These are phyloP conservation scores for Agrotis segetum DNA, from an alignment of 2,888 invertebrate genomes.

Conservation along the genomic window DNA sequence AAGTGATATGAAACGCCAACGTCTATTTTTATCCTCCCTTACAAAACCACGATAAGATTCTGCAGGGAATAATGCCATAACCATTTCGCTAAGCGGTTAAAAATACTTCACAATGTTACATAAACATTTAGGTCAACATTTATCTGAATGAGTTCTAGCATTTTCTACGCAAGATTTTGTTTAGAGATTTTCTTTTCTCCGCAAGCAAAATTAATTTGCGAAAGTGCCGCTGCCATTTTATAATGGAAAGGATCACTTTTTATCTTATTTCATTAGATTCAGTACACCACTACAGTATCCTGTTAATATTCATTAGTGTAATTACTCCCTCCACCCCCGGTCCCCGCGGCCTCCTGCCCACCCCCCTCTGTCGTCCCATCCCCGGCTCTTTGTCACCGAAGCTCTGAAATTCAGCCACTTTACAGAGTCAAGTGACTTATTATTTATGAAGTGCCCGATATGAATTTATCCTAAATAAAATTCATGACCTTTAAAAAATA, in stretches of 20 bases:
- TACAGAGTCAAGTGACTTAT: constrained; percentile 68
- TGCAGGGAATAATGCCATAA: constrained; percentile 37
- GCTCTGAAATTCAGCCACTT: constrained; percentile 67
- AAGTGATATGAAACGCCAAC: neutral
- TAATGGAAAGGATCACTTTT: constrained; percentile 57
- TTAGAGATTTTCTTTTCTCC: constrained; percentile 42
- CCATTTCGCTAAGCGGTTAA: constrained; percentile 45
- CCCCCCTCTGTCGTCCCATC: constrained; percentile 16
- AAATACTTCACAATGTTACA: constrained; percentile 34
- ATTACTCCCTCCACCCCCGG: constrained; percentile 64
- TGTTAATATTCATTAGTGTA: constrained; percentile 80
- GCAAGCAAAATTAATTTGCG: constrained; percentile 53
- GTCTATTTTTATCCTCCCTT: neutral
- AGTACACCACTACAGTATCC: constrained; percentile 62
- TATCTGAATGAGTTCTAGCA: constrained; percentile 35
- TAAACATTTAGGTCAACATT: constrained; percentile 44
- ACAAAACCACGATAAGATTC: constrained; percentile 21
- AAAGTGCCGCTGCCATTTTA: constrained; percentile 47
- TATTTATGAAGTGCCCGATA: constrained; percentile 74
- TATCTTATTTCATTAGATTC: constrained; percentile 61
- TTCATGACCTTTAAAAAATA: constrained; percentile 57
- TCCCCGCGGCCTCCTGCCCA: constrained; percentile 20
- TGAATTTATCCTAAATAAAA: constrained; percentile 70
- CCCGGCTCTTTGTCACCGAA: constrained; percentile 52
- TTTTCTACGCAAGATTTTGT: constrained; percentile 42